phyloP scores from a whole-genome alignment of 2,113 vertebrate species.

The Polypterus senegalus region DNA sequence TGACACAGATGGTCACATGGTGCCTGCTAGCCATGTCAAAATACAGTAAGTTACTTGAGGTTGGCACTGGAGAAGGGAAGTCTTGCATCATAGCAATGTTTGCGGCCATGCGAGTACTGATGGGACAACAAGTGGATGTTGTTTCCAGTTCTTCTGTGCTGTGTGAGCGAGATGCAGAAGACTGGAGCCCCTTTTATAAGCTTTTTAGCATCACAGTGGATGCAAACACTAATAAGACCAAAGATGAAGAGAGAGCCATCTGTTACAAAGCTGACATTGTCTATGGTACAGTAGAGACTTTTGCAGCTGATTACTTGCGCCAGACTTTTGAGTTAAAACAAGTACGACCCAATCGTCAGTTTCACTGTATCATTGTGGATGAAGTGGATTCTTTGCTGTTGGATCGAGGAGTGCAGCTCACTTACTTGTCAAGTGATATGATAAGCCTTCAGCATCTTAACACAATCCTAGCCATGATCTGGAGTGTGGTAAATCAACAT shows the following conservation, averaged over 20 bases:
- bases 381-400: constrained; percentile 45
- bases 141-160: constrained; percentile 20
- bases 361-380: constrained; percentile 39
- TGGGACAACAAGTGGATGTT: constrained; percentile 14
- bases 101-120: constrained; percentile 32
- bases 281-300: constrained; percentile 35
- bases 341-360: constrained; percentile 25
- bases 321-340: constrained; percentile 22
- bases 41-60: constrained; percentile 30
- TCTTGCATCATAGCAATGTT: constrained; percentile 46
- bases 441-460: constrained; percentile 27
- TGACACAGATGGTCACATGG: constrained; percentile 43
- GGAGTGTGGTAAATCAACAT: constrained; percentile 23
- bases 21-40: constrained; percentile 34
- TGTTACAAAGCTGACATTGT: constrained; percentile 35
- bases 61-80: constrained; percentile 41
- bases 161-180: constrained; percentile 13
- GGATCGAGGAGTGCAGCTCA: constrained; percentile 31
- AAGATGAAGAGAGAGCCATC: not conserved
- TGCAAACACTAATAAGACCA: constrained; percentile 26
- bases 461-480: constrained; percentile 32
- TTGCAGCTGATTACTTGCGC: constrained; percentile 34
- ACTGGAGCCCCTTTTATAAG: constrained; percentile 18
- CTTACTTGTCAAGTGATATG: constrained; percentile 23
- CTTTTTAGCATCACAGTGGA: constrained; percentile 9